phyloP scores from a whole-genome alignment of 2,888 invertebrate species.

The Drosophila algonquin region DNA sequence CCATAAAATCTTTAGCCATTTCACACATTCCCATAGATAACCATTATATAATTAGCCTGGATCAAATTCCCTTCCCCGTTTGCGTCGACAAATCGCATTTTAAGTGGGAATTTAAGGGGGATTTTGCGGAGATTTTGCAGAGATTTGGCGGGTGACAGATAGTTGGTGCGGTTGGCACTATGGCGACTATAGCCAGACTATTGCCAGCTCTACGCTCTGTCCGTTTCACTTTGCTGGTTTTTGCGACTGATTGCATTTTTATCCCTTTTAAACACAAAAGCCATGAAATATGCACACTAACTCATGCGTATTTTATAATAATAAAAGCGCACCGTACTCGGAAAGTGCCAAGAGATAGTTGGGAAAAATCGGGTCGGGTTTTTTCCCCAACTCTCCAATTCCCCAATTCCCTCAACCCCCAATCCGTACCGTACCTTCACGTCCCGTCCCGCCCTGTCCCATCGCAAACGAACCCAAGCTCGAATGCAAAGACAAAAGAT shows the following conservation, averaged over 20 bases:
- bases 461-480: background rate
- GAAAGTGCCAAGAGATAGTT: slow-evolving; percentile 43
- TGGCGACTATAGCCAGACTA: background rate
- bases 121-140: slow-evolving; percentile 21
- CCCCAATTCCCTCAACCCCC: no score
- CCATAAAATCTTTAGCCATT: background rate
- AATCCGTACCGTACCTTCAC: no score
- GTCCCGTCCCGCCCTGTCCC: background rate
- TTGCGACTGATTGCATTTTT: slow-evolving; percentile 79
- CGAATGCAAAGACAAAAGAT: slow-evolving; percentile 66
- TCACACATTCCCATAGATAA: slow-evolving; percentile 5
- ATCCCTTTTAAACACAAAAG: slow-evolving; percentile 77
- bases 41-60: slow-evolving; percentile 27
- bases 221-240: slow-evolving; percentile 77
- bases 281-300: slow-evolving; percentile 78
- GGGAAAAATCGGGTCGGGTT: background rate
- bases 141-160: slow-evolving; percentile 32
- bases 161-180: background rate
- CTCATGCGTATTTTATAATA: slow-evolving; percentile 79
- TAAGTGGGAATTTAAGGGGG: slow-evolving; percentile 32
- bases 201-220: slow-evolving; percentile 38
- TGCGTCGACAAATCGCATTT: slow-evolving; percentile 22
- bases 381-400: no score
- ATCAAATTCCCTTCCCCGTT: slow-evolving; percentile 7
- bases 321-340: slow-evolving; percentile 63